Evolutionary conservation across 1,140 invertebrate species (phyloP).

Genomic region (Mizuhopecten yessoensis): DNA sequence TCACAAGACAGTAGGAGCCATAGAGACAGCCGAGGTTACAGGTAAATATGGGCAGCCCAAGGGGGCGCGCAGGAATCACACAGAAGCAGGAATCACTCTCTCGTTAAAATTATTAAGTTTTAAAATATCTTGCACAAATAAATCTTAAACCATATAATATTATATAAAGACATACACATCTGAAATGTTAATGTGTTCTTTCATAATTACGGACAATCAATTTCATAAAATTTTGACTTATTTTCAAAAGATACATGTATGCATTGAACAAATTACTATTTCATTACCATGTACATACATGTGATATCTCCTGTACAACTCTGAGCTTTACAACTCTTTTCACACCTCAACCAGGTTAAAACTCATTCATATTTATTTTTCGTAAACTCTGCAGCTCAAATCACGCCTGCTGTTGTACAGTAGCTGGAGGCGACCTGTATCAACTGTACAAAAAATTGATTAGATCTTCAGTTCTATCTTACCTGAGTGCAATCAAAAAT

Average conservation of each 20-base stretch:
- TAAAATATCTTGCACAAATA: slow-evolving; percentile 39
- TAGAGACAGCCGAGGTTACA: background rate
- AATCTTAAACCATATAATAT: background rate
- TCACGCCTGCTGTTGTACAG: too few relatives aligned
- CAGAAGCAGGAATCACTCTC: background rate
- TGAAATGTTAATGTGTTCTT: too few relatives aligned
- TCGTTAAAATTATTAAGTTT: background rate
- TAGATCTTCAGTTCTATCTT: background rate
- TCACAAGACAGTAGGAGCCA: background rate
- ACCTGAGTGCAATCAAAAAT: background rate
- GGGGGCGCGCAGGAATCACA: background rate
- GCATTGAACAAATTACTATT: background rate
- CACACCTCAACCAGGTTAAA: background rate
- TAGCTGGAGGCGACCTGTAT: background rate
- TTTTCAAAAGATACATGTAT: background rate
- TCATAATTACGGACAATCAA: background rate
- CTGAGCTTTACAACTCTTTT: background rate
- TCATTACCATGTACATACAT: slow-evolving; percentile 18
- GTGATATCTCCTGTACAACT: slow-evolving; percentile 9
- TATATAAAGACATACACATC: too few relatives aligned
- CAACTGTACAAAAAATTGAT: background rate
- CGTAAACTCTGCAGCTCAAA: too few relatives aligned
- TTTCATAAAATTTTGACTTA: background rate
- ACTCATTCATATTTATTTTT: too few relatives aligned
- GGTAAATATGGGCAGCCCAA: background rate